These are phyloP conservation scores for Zapornia atra DNA, from an alignment of 2,113 vertebrate species.

Conservation along the genomic window DNA sequence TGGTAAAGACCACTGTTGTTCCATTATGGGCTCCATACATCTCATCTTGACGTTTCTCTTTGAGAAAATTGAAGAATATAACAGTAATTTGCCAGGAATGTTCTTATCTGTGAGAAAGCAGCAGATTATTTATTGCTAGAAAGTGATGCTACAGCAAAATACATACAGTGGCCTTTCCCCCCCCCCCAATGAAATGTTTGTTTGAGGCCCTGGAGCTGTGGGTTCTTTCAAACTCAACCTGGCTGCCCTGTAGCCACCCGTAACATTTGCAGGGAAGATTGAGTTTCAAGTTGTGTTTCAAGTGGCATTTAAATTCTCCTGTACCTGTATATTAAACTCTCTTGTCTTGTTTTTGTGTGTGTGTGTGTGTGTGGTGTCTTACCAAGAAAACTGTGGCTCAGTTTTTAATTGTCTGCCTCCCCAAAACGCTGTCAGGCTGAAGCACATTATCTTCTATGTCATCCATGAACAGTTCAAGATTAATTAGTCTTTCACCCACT, in stretches of 20 bases:
- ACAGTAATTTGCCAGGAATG: neutral
- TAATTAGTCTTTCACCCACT: conserved; percentile 66
- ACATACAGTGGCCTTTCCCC: neutral
- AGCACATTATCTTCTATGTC: conserved; percentile 38
- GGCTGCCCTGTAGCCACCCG: neutral
- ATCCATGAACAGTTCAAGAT: conserved; percentile 53
- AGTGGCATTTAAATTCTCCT: neutral
- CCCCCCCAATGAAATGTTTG: neutral
- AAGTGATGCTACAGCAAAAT: neutral
- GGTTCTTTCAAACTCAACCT: neutral
- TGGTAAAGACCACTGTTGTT: neutral
- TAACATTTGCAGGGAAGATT: neutral
- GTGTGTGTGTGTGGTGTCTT: neutral
- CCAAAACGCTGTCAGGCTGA: conserved; percentile 34
- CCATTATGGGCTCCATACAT: neutral
- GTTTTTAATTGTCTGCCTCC: conserved; percentile 35
- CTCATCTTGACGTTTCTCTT: neutral
- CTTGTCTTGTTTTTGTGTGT: neutral
- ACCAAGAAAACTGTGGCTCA: conserved; percentile 1
- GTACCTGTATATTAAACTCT: neutral
- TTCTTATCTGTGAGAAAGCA: neutral
- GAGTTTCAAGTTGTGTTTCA: conserved; percentile 25
- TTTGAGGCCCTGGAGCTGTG: neutral
- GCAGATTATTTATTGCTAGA: neutral
- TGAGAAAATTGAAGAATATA: neutral